phyloP scores from a whole-genome alignment of 2,797 vertebrate species.

The Loris lydekkerianus region DNA sequence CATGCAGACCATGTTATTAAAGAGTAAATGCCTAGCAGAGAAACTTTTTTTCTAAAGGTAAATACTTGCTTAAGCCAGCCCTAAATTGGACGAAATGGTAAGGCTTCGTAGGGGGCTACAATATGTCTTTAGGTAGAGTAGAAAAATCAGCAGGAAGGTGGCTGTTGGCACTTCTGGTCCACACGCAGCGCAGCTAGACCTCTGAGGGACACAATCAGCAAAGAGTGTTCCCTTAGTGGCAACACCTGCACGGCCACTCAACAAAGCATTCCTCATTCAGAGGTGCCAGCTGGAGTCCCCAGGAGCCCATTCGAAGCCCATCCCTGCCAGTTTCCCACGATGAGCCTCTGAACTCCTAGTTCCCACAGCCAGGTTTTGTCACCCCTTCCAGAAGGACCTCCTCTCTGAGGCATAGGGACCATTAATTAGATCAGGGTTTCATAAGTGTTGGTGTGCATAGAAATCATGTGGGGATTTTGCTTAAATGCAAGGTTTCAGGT shows the following conservation, averaged over 20 bases:
- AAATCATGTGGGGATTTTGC: neutral
- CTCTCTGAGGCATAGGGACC: neutral
- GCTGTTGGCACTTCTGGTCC: neutral
- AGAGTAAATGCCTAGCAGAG: conserved; percentile 23
- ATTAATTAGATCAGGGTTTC: neutral
- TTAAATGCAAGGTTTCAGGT: neutral
- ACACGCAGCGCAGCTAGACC: neutral
- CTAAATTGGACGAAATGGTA: neutral
- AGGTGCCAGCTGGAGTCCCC: neutral
- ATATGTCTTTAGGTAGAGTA: neutral
- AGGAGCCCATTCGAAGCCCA: neutral
- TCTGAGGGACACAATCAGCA: neutral
- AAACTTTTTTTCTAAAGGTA: neutral
- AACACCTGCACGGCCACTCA: neutral
- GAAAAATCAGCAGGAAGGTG: neutral
- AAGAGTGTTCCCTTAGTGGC: neutral
- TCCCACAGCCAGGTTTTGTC: neutral
- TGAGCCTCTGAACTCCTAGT: neutral
- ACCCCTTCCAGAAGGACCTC: neutral
- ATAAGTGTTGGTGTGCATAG: neutral
- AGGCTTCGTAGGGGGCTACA: neutral
- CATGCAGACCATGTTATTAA: neutral
- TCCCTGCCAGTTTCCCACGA: neutral
- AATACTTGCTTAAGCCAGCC: conserved; percentile 21
- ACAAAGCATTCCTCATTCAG: neutral